phyloP scores from a whole-genome alignment of 2,113 vertebrate genomes.

The Thomomys bottae region DNA sequence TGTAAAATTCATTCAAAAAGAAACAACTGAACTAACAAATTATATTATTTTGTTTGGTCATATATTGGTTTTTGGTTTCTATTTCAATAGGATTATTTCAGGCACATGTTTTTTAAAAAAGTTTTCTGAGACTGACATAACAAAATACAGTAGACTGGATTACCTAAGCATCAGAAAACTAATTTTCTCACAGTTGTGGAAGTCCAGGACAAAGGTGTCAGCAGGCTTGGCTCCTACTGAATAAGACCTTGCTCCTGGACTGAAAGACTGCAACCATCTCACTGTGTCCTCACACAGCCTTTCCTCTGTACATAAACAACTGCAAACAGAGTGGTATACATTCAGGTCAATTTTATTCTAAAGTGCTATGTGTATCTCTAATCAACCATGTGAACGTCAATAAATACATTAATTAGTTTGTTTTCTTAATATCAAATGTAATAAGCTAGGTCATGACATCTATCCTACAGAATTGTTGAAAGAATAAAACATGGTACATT shows the following conservation, averaged over 20 bases:
- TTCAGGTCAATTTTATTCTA: neutral
- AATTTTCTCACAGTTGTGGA: neutral
- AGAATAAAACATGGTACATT: neutral
- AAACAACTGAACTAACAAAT: neutral
- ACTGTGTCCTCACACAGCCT: conserved; percentile 21
- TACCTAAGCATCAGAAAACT: conserved; percentile 1
- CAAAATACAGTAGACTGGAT: neutral
- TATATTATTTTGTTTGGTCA: neutral
- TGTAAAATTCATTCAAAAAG: neutral
- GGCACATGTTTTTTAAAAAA: neutral
- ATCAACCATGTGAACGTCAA: neutral
- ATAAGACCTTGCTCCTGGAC: neutral
- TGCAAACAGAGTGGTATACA: neutral
- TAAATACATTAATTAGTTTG: neutral
- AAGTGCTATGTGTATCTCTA: neutral
- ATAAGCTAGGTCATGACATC: neutral
- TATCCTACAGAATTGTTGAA: neutral
- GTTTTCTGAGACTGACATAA: neutral
- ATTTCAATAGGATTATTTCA: neutral
- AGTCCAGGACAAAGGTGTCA: neutral
- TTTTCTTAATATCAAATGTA: conserved; percentile 17
- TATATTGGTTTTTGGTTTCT: neutral
- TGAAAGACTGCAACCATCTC: neutral
- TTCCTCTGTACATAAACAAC: neutral
- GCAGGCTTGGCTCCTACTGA: neutral